Percentiles rank a stretch among this genome's conserved stretches.
Evolutionary conservation across 1,140 invertebrate species (phyloP).

Genomic region (Cotesia glomerata): DNA sequence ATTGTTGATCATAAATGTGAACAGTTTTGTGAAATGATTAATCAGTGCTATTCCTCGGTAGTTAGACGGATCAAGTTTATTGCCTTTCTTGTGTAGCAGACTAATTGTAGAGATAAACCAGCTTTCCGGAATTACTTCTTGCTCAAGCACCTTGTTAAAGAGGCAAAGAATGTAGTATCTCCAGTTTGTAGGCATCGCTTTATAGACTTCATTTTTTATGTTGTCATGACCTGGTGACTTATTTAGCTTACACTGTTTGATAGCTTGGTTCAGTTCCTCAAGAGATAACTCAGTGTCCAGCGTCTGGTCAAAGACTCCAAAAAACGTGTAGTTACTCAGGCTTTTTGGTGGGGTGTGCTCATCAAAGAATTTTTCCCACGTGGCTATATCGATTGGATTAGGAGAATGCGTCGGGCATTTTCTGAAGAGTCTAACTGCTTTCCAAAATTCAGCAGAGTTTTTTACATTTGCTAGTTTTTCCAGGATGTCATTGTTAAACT

Average conservation of each 20-base stretch:
- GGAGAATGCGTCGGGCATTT: neutral
- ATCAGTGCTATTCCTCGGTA: constrained; percentile 39
- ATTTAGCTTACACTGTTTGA: neutral
- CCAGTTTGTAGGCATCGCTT: constrained; percentile 10
- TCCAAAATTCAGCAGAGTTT: neutral
- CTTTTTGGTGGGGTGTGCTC: neutral
- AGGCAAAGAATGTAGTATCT: neutral
- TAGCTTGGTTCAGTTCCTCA: neutral
- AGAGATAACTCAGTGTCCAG: neutral
- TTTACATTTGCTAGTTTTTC: neutral
- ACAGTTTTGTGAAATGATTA: constrained; percentile 34
- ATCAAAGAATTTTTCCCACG: neutral
- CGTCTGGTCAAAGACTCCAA: neutral
- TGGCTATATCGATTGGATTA: neutral
- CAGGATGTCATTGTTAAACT: neutral
- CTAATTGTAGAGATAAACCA: constrained; percentile 12
- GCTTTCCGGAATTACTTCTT: neutral
- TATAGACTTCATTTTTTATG: constrained; percentile 26
- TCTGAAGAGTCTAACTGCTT: neutral
- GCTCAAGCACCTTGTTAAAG: constrained; percentile 19
- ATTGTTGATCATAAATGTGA: constrained; percentile 29
- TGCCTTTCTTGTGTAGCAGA: constrained; percentile 36
- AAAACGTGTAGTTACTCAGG: neutral
- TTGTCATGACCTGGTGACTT: constrained; percentile 30
- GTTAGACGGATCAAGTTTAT: constrained; percentile 30